Conservation (phyloP, 2,888 invertebrate genomes). For the Ephialtes manifestator region DNA sequence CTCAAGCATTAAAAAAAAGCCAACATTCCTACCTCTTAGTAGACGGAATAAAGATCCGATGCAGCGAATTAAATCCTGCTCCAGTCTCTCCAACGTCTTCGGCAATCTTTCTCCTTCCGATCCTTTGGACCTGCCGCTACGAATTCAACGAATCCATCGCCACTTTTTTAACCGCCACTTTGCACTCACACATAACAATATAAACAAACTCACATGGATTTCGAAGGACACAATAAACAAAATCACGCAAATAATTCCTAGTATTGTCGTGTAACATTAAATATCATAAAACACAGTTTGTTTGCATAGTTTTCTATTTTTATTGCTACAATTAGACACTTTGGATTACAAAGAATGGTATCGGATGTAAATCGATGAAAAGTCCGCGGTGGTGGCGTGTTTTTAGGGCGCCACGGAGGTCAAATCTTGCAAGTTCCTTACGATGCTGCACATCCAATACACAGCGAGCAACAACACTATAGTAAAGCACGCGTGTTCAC, state of each 20-base stretch:
- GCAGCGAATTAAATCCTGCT: conserved; percentile 23
- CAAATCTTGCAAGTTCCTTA: background rate
- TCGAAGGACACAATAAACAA: background rate
- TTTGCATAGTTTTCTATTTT: background rate
- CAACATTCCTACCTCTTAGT: conserved; percentile 33
- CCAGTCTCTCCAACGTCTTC: background rate
- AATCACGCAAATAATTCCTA: background rate
- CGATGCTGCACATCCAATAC: conserved; percentile 21
- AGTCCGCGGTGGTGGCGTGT: background rate
- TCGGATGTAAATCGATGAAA: background rate
- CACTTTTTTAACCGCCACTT: conserved; percentile 10
- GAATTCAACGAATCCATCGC: conserved; percentile 31
- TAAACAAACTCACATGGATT: conserved; percentile 30
- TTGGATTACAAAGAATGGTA: background rate
- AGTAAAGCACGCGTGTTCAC: conserved; percentile 67
- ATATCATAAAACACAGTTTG: conserved; percentile 1
- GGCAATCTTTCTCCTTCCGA: background rate
- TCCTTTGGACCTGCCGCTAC: conserved; percentile 40
- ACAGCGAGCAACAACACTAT: conserved; percentile 60
- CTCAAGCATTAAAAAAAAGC: background rate
- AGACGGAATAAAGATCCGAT: background rate
- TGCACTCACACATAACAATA: conserved; percentile 35
- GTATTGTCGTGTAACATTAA: background rate
- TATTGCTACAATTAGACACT: background rate
- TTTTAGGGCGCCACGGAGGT: background rate